A percentile compares a stretch with the other conserved stretches of the same genome.
phyloP scores from a whole-genome alignment of 2,113 vertebrate species.

The Eublepharis macularius region DNA sequence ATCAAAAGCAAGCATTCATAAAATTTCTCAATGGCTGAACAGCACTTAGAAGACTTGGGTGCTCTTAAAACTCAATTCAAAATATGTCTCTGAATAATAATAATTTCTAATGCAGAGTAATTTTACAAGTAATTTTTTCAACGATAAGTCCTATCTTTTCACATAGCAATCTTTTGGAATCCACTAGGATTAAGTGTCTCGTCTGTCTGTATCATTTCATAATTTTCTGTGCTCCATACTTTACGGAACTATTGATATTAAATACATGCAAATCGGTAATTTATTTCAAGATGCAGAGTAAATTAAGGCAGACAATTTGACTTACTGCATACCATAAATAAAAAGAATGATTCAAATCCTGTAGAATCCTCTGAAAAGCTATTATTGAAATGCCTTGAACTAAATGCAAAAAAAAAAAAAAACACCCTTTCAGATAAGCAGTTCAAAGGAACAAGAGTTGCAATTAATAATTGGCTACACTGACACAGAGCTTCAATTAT shows the following conservation, averaged over 20 bases:
- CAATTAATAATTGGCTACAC: not conserved
- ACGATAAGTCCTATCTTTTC: no score
- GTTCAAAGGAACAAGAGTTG: slow-evolving; percentile 12
- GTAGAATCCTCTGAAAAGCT: not conserved
- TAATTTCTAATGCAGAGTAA: no score
- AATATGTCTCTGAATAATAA: no score
- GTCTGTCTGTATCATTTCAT: not conserved
- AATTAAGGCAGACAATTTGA: not conserved
- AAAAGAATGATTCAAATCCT: not conserved
- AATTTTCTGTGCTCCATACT: not conserved
- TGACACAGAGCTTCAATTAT: slow-evolving; percentile 9
- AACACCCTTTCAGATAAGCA: not conserved
- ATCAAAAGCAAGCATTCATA: not conserved
- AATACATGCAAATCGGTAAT: not conserved
- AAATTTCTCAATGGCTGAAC: not conserved
- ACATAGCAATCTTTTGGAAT: no score
- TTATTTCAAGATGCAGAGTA: not conserved
- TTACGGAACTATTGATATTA: not conserved
- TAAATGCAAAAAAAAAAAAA: not conserved
- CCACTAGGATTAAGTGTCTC: not conserved
- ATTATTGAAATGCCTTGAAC: not conserved
- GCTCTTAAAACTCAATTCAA: not conserved
- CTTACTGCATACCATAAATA: not conserved
- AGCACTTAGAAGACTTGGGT: not conserved
- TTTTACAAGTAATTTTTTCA: no score